phyloP scores from a whole-genome alignment of 2,113 vertebrate genomes.

The Plestiodon gilberti region DNA sequence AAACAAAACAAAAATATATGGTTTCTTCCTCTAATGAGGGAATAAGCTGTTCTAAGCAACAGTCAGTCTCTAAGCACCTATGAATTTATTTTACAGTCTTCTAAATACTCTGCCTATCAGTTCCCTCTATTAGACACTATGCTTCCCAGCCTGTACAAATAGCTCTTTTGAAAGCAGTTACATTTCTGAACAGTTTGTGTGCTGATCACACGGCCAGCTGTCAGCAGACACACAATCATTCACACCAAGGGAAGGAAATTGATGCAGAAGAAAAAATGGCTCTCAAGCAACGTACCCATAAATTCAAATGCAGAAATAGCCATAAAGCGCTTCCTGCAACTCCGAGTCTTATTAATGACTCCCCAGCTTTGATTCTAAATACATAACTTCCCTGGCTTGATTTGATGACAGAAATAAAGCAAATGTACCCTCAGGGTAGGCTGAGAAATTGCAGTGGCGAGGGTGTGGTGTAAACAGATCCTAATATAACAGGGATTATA shows the following conservation, averaged over 20 bases:
- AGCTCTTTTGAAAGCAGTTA: conserved; percentile 56
- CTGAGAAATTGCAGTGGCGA: background rate
- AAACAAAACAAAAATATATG: background rate
- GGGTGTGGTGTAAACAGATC: background rate
- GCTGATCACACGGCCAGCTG: conserved; percentile 33
- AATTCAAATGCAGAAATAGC: conserved; percentile 53
- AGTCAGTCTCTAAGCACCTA: conserved; percentile 34
- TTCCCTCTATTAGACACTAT: conserved; percentile 12
- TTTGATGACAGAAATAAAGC: conserved; percentile 10
- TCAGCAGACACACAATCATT: conserved; percentile 32
- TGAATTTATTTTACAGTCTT: conserved; percentile 56
- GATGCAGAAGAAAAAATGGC: conserved; percentile 49
- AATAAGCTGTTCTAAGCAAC: conserved; percentile 18
- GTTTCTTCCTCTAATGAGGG: background rate
- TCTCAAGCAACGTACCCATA: conserved; percentile 29
- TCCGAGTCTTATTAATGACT: conserved; percentile 48
- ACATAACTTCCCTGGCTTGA: conserved; percentile 25
- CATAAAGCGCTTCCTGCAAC: background rate
- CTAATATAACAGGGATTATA: background rate
- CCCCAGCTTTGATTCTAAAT: conserved; percentile 20
- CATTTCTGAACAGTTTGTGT: conserved; percentile 58
- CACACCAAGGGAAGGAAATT: conserved; percentile 39
- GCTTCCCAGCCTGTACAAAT: conserved; percentile 30
- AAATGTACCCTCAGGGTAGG: background rate
- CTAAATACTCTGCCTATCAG: conserved; percentile 27